Evolutionary conservation across 2,797 vertebrate genomes (phyloP).

Genomic region (Neosilurus mollespiculum): DNA sequence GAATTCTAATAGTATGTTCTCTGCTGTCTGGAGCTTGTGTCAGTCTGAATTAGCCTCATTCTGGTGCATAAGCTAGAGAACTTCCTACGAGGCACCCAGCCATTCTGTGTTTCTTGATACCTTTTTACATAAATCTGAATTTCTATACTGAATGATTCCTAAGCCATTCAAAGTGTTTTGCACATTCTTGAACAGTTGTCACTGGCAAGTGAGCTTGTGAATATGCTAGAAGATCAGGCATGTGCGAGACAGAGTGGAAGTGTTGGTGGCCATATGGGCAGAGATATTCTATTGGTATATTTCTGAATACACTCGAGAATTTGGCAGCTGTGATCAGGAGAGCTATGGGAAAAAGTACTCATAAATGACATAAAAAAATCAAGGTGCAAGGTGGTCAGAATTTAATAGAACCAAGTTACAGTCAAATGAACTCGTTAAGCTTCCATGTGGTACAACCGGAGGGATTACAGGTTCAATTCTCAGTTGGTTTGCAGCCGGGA

Average conservation of each 20-base stretch:
- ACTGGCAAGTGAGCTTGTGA: background rate
- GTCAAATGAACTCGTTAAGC: background rate
- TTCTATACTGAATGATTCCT: too few relatives aligned
- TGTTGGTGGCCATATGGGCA: background rate
- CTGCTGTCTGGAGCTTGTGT: background rate
- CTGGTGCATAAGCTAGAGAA: constrained; percentile 3
- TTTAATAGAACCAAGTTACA: background rate
- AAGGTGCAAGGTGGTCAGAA: too few relatives aligned
- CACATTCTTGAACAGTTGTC: background rate
- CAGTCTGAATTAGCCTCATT: constrained; percentile 16
- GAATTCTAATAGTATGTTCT: constrained; percentile 9
- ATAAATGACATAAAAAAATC: background rate
- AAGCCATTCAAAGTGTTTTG: background rate
- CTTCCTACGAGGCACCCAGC: background rate
- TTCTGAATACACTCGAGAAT: background rate
- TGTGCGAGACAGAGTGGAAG: background rate
- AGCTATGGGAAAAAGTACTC: background rate
- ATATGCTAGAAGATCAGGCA: constrained; percentile 1
- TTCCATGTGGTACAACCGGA: too few relatives aligned
- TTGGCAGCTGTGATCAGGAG: background rate
- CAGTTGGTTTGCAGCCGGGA: too few relatives aligned
- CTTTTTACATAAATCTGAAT: constrained; percentile 7
- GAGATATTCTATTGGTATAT: background rate
- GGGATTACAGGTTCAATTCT: too few relatives aligned
- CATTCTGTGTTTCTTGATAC: background rate